Evolutionary conservation across 1,140 invertebrate species (phyloP).

Genomic region (Drosophila azteca): DNA sequence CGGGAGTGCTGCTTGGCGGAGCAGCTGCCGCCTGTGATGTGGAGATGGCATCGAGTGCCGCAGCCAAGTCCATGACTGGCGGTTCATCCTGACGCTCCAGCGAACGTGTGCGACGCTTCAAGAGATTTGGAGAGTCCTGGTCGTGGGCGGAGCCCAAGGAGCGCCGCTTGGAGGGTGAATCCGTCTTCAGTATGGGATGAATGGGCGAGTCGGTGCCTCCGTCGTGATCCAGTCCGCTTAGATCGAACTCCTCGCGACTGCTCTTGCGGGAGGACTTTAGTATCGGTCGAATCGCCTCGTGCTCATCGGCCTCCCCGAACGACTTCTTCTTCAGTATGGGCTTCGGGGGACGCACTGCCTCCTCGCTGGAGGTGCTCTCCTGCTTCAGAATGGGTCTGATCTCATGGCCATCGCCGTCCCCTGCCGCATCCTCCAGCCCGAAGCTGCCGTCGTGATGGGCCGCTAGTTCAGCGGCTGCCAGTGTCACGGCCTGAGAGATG

Average conservation of each 20-base stretch:
- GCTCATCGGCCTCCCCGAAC: slow-evolving; percentile 90
- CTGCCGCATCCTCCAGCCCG: slow-evolving; percentile 60
- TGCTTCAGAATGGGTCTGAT: slow-evolving; percentile 91
- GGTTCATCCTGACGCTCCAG: slow-evolving; percentile 70
- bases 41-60: slow-evolving; percentile 70
- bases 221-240: slow-evolving; percentile 44
- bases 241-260: slow-evolving; percentile 84
- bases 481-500: slow-evolving; percentile 88
- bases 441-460: slow-evolving; percentile 35
- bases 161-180: slow-evolving; percentile 78
- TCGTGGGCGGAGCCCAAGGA: slow-evolving; percentile 44
- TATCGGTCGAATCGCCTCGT: slow-evolving; percentile 87
- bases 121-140: slow-evolving; percentile 22
- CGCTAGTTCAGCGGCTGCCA: slow-evolving; percentile 86
- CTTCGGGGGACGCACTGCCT: slow-evolving; percentile 85
- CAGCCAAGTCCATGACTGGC: slow-evolving; percentile 65
- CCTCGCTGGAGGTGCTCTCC: slow-evolving; percentile 72
- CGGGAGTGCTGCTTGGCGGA: slow-evolving; percentile 28
- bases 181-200: slow-evolving; percentile 73
- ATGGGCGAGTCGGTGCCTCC: slow-evolving; percentile 31
- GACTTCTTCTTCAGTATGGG: slow-evolving; percentile 94
- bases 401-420: slow-evolving; percentile 84
- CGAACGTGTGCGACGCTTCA: slow-evolving; percentile 79
- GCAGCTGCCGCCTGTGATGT: slow-evolving; percentile 44
- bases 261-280: slow-evolving; percentile 89